These are phyloP conservation scores for Eolophus roseicapilla DNA, from an alignment of 2,113 vertebrate genomes.

Conservation along the genomic window DNA sequence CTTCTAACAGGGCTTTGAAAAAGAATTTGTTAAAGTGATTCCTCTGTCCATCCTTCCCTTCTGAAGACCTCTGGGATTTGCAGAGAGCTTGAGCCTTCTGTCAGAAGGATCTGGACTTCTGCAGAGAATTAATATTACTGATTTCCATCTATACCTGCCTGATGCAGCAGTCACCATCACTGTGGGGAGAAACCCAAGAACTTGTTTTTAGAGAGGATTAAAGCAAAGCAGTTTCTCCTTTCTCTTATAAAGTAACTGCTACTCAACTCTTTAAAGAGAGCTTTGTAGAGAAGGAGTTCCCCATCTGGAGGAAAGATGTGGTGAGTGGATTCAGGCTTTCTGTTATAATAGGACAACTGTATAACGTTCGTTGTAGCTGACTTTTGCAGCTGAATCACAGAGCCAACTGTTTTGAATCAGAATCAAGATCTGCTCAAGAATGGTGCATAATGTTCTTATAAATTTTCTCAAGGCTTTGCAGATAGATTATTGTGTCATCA, in stretches of 20 bases:
- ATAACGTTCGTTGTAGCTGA: neutral
- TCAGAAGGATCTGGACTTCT: neutral
- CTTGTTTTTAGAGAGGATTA: neutral
- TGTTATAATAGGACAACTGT: neutral
- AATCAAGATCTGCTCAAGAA: neutral
- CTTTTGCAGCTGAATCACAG: neutral
- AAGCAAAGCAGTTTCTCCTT: neutral
- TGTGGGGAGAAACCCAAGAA: neutral
- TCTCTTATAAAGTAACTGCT: neutral
- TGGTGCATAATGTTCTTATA: neutral
- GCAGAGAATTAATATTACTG: neutral
- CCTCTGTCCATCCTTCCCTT: neutral
- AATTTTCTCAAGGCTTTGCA: neutral
- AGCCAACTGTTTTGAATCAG: neutral
- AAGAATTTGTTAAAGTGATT: neutral
- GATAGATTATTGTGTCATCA: neutral
- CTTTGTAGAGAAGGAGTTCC: neutral
- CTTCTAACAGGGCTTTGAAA: neutral
- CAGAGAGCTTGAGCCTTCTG: neutral
- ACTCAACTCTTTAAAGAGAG: neutral
- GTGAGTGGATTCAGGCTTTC: neutral
- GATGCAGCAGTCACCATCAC: neutral
- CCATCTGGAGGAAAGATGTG: slow-evolving; percentile 7
- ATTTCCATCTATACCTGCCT: neutral
- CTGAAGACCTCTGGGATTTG: neutral